Evolutionary conservation across 2,797 vertebrate species (phyloP), one percentile per base, ranked within the genome.

Genomic region (Eremophila alpestris): DNA sequence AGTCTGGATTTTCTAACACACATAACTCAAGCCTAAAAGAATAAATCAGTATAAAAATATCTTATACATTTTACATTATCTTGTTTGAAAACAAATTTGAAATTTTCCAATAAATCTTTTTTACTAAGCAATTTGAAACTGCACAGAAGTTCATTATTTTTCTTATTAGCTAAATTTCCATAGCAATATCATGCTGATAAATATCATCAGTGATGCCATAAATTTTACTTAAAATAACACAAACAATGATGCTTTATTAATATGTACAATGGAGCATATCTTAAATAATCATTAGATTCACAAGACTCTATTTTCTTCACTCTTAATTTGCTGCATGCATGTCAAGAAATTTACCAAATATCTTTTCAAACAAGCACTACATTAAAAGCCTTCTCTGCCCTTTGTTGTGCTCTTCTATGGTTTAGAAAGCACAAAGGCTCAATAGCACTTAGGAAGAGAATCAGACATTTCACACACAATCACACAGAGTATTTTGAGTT

Each of bases 271-370:
- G 55, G 29, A 91, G 30, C 70, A 74, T 49, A 51, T 92, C 51
- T 93, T 93, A 92, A 96, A 94, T 92, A 93, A 89, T 77, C 24
- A 96, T 94, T 96, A 89, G 9, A 64, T 95, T 94, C 40, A 56
- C 80, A 81, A 73, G 23, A 15, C 26, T 81, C 13, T 52, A 59
- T 94, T 87, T 76, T 70, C 64, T 55, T 55, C 4, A 38, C 22
- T 54, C 83, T 32, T 81, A 48, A 60, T 65, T 45, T 91, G 16
- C 30, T 49, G 1, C 45, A 65, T 73, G n/a, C 23, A n/a, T 45
- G 29, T 69, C 8, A 15, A 41, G 54, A 87, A 92, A 68, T 74
- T 91, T 80, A 6, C 26, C 10, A 68, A 48, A 21, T 80, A 15
- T 64, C 19, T 80, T 93, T 86, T 54, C 34, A 80, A 77, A 83